Evolutionary conservation across 2,113 vertebrate genomes (phyloP).

Genomic region (Excalfactoria chinensis): DNA sequence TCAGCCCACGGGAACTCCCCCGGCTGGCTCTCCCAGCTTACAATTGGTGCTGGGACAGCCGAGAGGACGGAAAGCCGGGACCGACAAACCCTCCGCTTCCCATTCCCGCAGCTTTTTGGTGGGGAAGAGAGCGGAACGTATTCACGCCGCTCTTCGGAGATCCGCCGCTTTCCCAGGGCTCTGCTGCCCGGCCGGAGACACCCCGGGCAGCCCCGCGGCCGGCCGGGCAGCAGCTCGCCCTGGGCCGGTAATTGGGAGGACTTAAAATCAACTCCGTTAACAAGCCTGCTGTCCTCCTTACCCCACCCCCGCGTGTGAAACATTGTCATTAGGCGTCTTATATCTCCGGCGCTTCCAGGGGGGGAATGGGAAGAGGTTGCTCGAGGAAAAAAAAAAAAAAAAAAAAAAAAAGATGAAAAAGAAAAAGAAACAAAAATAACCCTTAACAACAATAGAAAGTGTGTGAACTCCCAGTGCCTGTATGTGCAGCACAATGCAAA

Average conservation of each 20-base stretch:
- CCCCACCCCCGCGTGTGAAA: constrained; percentile 70
- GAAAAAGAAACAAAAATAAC: neutral
- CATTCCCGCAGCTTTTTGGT: neutral
- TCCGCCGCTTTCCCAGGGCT: neutral
- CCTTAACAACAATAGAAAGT: neutral
- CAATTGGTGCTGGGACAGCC: neutral
- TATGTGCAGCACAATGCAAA: constrained; percentile 11
- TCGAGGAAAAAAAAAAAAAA: neutral
- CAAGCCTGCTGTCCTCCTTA: constrained; percentile 55
- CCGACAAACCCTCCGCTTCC: neutral
- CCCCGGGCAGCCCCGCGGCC: constrained; percentile 23
- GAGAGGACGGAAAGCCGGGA: neutral
- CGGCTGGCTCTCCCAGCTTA: neutral
- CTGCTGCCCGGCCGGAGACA: neutral
- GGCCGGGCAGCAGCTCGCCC: constrained; percentile 21
- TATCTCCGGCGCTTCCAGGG: constrained; percentile 59
- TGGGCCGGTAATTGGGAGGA: constrained; percentile 22
- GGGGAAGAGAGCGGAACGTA: neutral
- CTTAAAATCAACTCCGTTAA: constrained; percentile 54
- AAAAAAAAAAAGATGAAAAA: neutral
- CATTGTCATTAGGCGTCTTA: constrained; percentile 69
- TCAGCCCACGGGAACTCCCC: neutral
- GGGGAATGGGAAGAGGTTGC: constrained; percentile 51
- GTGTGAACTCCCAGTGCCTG: constrained; percentile 25
- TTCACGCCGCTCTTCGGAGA: neutral